Percentiles rank a stretch among this genome's conserved stretches.
These are phyloP conservation scores for Pyrgilauda ruficollis DNA, from an alignment of 2,113 vertebrate genomes.

Conservation along the genomic window DNA sequence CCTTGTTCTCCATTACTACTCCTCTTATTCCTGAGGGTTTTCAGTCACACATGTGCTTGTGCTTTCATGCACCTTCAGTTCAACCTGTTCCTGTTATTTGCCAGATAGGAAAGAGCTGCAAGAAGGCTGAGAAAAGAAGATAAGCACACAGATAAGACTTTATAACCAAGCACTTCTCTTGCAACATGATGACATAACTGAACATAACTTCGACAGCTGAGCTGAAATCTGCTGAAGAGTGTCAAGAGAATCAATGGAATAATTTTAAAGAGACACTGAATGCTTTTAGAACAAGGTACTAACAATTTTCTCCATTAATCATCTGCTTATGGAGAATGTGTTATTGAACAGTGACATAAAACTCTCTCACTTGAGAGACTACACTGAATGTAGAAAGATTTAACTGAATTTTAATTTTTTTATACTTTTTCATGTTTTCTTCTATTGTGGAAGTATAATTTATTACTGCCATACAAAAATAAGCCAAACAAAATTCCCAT, in stretches of 20 bases:
- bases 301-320: not conserved
- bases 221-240: not conserved
- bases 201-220: not conserved
- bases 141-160: slow-evolving; percentile 4
- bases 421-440: not conserved
- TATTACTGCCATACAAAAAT: not conserved
- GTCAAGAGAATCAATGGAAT: not conserved
- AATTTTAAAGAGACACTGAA: not conserved
- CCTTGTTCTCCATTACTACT: not conserved
- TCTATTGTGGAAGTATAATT: not conserved
- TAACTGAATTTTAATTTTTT: not conserved
- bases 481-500: not conserved
- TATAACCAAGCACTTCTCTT: not conserved
- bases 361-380: not conserved
- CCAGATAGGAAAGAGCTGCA: not conserved
- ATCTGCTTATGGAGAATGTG: not conserved
- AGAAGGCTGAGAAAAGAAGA: not conserved
- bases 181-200: not conserved
- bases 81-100: not conserved
- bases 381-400: not conserved
- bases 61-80: not conserved
- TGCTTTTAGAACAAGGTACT: not conserved
- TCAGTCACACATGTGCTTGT: not conserved
- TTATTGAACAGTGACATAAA: not conserved
- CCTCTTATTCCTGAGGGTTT: not conserved